phyloP scores from a whole-genome alignment of 2,888 invertebrate genomes.

The Dolichopus griseipennis region DNA sequence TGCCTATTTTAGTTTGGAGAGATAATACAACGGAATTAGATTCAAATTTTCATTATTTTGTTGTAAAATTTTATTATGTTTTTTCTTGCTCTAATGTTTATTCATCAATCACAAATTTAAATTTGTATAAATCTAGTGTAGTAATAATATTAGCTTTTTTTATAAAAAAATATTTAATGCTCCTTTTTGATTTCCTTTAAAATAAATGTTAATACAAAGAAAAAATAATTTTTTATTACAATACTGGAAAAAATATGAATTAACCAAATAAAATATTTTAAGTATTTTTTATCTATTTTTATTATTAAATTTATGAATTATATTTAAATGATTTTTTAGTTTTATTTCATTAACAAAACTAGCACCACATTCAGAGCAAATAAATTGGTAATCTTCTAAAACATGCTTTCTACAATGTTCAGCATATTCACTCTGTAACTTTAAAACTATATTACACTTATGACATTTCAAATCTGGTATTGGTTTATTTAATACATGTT shows the following conservation, averaged over 20 bases:
- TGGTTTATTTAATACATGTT: background rate
- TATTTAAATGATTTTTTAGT: constrained; percentile 6
- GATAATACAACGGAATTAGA: constrained; percentile 40
- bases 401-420: constrained; percentile 8
- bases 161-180: constrained; percentile 1
- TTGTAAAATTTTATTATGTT: constrained; percentile 57
- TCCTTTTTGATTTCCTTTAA: background rate
- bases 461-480: background rate
- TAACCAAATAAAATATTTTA: no score
- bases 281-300: no score
- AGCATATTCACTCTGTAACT: background rate
- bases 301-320: background rate
- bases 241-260: no score
- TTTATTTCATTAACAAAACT: background rate
- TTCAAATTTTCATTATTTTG: constrained; percentile 45
- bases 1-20: constrained; percentile 58
- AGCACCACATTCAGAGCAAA: background rate
- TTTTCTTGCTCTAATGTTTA: constrained; percentile 56
- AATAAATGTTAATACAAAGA: background rate
- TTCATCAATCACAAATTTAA: constrained; percentile 37
- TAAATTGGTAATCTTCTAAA: constrained; percentile 9
- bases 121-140: background rate
- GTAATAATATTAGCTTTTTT: background rate
- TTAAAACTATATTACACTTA: background rate
- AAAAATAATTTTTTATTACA: no score